Base-by-base conservation (phyloP, 2,113 vertebrate genomes). In the Mionectes macconnelli region DNA sequence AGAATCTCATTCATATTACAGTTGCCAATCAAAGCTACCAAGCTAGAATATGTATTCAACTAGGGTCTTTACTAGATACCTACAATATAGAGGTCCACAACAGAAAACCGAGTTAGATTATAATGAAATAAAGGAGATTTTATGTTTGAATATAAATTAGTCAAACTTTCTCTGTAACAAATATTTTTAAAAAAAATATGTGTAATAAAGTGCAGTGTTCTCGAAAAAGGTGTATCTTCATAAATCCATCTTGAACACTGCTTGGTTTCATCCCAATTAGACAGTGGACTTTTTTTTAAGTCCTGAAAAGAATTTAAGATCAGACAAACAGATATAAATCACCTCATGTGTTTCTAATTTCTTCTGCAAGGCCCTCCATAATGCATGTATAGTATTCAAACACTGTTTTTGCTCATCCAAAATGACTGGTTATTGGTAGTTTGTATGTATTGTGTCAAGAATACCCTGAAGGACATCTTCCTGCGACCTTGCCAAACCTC, bases 1-100 rank as follows among this genome's bases (percentile, higher is more conserved):
- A 81, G 59, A 74, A 88, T 73, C 70, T 89, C 70, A 85, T 96
- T 96, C 85, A 79, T 77, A 63, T 70, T 86, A 76, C 55, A 85
- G 67, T 6, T 94, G 82, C 10, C 84, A 96, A 88, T 94, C 91
- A 94, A 84, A 92, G 33, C 39, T 59, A 57, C 59, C 81, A 91
- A 88, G 62, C 49, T 55, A 27, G 44, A 81, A 60, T 68, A 75
- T 6, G 8, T 59, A 75, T 52, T 84, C 50, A 82, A 15, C 27
- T 47, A 9, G 8, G 39, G 53, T 66, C 57, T 88, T 83, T 18
- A 12, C 35, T 12, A 83, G 42, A 37, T 55, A 87, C 16, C 49
- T 55, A 49, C n/a, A 39, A 25, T 50, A 62, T 1, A 83, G 31
- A 69, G 37, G 19, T 59, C 37, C 42, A 57, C 37, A 68, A 64